Percentiles rank a stretch among this genome's conserved stretches.
Conservation (phyloP, 1,140 invertebrate genomes). For the Drosophila kepulauana region DNA sequence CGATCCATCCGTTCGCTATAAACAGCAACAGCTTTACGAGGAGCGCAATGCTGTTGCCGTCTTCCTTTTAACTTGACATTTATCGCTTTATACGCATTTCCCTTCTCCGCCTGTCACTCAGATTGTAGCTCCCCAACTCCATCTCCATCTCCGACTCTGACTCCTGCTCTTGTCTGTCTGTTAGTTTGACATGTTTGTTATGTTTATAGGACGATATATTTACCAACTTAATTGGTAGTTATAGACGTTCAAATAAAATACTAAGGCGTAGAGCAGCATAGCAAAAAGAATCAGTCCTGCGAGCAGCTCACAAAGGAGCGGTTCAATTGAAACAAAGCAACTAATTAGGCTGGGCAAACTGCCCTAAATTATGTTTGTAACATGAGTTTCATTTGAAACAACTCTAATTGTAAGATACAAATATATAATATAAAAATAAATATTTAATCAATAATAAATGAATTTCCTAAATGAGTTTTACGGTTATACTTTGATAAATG, state of each 20-base stretch:
- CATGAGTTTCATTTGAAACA: too few species aligned
- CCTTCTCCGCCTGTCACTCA: conserved; percentile 18
- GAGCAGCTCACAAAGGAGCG: conserved; percentile 13
- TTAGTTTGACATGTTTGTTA: conserved; percentile 48
- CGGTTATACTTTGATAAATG: too few species aligned
- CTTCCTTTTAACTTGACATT: conserved; percentile 74
- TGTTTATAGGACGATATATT: conserved; percentile 69
- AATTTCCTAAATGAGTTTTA: too few species aligned
- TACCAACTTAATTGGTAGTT: conserved; percentile 80
- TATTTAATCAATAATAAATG: too few species aligned
- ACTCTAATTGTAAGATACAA: too few species aligned
- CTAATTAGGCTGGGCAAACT: too few species aligned
- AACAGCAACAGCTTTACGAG: conserved; percentile 45
- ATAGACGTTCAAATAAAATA: conserved; percentile 63
- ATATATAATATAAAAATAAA: too few species aligned
- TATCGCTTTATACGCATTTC: conserved; percentile 74
- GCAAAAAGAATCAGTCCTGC: conserved; percentile 21
- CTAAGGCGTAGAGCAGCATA: conserved; percentile 19
- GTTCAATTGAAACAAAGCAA: neutral
- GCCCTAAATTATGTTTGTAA: too few species aligned
- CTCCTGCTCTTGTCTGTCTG: conserved; percentile 25
- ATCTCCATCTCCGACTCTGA: neutral
- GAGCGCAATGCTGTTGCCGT: conserved; percentile 22
- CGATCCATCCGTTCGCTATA: neutral
- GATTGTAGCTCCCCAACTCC: neutral